Percentiles rank a stretch among this genome's conserved stretches.
Evolutionary conservation across 2,113 vertebrate genomes (phyloP).

Genomic region (Onychostoma macrolepis): DNA sequence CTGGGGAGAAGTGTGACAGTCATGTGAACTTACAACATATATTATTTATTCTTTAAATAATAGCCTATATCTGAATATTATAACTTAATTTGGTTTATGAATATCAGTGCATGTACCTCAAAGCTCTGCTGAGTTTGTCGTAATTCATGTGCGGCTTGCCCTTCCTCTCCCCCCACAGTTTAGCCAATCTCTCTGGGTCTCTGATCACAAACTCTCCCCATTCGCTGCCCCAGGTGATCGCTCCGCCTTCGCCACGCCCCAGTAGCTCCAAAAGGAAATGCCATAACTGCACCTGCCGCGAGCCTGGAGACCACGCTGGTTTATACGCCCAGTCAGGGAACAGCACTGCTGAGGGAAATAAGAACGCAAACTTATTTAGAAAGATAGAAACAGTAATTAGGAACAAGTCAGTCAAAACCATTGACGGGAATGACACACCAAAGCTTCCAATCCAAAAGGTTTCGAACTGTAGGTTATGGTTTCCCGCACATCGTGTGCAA

Average conservation of each 20-base stretch:
- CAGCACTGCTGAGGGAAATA: conserved; percentile 66
- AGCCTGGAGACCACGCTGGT: conserved; percentile 77
- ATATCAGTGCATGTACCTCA: conserved; percentile 66
- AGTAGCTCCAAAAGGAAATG: conserved; percentile 81
- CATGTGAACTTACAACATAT: background rate
- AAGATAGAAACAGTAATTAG: background rate
- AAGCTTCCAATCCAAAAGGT: background rate
- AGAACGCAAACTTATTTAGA: background rate
- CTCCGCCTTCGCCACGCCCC: conserved; percentile 69
- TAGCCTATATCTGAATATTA: background rate
- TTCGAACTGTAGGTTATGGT: background rate
- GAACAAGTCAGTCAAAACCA: background rate
- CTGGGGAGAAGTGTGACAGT: background rate
- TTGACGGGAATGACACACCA: background rate
- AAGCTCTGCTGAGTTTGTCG: conserved; percentile 81
- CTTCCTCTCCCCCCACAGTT: conserved; percentile 82
- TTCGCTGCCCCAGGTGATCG: conserved; percentile 78
- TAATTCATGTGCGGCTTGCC: conserved; percentile 84
- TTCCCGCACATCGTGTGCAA: background rate
- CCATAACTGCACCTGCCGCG: conserved; percentile 81
- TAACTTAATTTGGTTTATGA: background rate
- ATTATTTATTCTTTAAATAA: background rate
- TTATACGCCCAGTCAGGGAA: conserved; percentile 82
- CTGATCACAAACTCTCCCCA: conserved; percentile 82
- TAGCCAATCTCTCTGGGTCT: conserved; percentile 77